These are phyloP conservation scores for Paedocypris micromegethes DNA, from an alignment of 2,797 vertebrate species.

Conservation along the genomic window DNA sequence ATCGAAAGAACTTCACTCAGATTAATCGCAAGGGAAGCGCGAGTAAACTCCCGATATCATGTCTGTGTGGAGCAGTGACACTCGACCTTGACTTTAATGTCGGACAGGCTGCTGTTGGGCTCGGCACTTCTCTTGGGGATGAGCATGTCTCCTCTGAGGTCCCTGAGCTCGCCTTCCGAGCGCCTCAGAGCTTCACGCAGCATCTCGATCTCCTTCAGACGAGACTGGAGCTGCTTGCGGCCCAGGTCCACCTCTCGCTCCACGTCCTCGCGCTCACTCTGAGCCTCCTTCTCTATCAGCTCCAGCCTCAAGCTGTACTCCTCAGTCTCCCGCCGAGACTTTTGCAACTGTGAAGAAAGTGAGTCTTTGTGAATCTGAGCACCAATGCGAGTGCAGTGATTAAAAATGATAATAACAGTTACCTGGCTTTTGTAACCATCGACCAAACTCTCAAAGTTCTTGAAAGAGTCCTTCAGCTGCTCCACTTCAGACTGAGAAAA, in stretches of 20 bases:
- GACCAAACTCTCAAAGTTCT: constrained; percentile 74
- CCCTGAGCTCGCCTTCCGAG: constrained; percentile 73
- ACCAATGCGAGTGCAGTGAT: no score
- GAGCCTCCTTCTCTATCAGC: constrained; percentile 66
- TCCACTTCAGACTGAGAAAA: constrained; percentile 73
- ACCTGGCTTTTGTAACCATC: constrained; percentile 86
- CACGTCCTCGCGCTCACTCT: constrained; percentile 64
- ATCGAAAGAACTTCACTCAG: background rate
- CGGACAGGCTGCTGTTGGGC: constrained; percentile 69
- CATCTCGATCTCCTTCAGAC: constrained; percentile 74
- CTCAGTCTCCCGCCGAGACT: constrained; percentile 73
- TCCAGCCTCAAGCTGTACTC: constrained; percentile 72
- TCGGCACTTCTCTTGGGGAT: constrained; percentile 74
- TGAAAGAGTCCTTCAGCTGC: constrained; percentile 71
- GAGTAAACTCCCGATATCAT: no score
- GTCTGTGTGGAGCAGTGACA: no score
- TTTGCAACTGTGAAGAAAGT: constrained; percentile 67
- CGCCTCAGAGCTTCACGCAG: constrained; percentile 75
- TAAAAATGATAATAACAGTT: no score
- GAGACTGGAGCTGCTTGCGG: constrained; percentile 70
- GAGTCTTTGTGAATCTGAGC: no score
- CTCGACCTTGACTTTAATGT: constrained; percentile 79
- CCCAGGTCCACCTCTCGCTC: constrained; percentile 73
- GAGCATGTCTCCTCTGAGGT: constrained; percentile 68
- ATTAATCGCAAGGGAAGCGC: no score